Evolutionary conservation across 2,888 invertebrate species (phyloP), one percentile per base, ranked within the genome.

Genomic region (Protophormia terraenovae): DNA sequence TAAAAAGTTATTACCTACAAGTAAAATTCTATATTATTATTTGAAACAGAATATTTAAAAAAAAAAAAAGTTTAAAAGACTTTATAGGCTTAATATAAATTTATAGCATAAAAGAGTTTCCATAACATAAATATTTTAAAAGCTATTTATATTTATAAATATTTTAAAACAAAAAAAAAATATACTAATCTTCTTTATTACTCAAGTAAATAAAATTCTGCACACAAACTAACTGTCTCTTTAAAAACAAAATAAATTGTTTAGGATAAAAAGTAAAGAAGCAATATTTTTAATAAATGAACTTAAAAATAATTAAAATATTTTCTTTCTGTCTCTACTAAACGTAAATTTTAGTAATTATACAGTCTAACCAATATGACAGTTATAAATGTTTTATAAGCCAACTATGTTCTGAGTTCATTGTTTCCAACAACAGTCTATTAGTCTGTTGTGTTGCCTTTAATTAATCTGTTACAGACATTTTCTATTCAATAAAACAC

Each of bases 391-490:
- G 19, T 29, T 41, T 12, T 38, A 50, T 27, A 6, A n/a, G n/a
- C 12, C 14, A 22, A 6, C 19, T 50, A 3, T 41, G 32, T 19
- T 29, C n/a, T n/a, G n/a, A n/a, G n/a, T n/a, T n/a, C n/a, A n/a
- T 14, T 47, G 6, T 47, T 6, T 19, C n/a, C n/a, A n/a, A n/a
- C n/a, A n/a, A n/a, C n/a, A n/a, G n/a, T n/a, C n/a, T n/a, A n/a
- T n/a, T n/a, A n/a, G n/a, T n/a, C n/a, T n/a, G n/a, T n/a, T n/a
- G n/a, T n/a, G 24, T 62, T 60, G 27, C 2, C 10, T 29, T 62
- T 62, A 50, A 62, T 78, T 78, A 60, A 50, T 45, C 60, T 78
- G 69, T 19, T 71, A 22, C 19, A 60, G 50, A 78, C 69, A 69
- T 19, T 12, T 14, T 62, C 29, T 38, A 38, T 71, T 62, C 60